Evolutionary conservation across 2,113 vertebrate genomes (phyloP), one percentile per base, ranked within the genome.

Genomic region (Myxocyprinus asiaticus): DNA sequence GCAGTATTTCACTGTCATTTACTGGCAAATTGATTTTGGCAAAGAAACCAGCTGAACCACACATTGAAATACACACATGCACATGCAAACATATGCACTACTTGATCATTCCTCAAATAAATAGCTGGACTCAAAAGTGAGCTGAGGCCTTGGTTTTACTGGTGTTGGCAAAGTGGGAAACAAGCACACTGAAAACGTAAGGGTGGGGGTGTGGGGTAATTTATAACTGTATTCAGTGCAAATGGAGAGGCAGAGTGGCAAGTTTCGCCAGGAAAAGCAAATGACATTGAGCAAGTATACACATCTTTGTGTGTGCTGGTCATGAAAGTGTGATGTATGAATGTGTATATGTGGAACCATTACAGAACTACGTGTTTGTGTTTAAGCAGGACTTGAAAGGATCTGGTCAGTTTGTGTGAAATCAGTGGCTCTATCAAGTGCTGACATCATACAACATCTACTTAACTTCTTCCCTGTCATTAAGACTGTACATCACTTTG

Each of bases 1-100:
- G 91, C 88, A 90, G 88, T 91, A 91, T 90, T 91, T 93, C 91
- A 91, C 87, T 92, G 90, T 92, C 92, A 92, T 92, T 87, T 89
- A 90, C 83, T 91, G 91, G 91, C 90, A 91, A 86, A 65, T 82
- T 72, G 50, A 80, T 62, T 84, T 79, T 79, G 77, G 61, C 76
- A 72, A 58, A 58, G 51, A 64, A 42, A 63, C 55, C 63, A 67
- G 15, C 48, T 67, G 43, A 47, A 56, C 53, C 85, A 87, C 84
- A 33, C 80, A n/a, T 9, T 22, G 55, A 69, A 51, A 64, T 53
- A 63, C 22, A 33, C 22, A 9, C 72, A 59, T 17, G 58, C 45
- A 68, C 44, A 63, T 47, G 42, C 53, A 58, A 11, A 50, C 33
- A 9, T 55, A 61, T 12, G 48, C 14, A 77, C 1, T 73, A 50